These are phyloP conservation scores for Nebria ingens DNA, from an alignment of 1,140 invertebrate species.

Conservation along the genomic window DNA sequence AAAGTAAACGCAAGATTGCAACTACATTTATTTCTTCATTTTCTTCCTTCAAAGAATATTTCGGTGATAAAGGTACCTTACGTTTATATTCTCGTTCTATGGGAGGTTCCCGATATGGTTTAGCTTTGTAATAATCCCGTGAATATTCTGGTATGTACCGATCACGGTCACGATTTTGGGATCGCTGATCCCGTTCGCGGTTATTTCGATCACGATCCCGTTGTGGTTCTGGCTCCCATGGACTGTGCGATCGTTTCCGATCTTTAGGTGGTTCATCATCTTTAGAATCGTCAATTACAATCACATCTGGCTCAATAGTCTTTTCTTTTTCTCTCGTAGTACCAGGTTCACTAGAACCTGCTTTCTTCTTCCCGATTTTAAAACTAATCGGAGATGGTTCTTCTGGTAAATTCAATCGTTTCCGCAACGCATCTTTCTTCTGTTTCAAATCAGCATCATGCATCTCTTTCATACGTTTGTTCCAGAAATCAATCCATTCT, in stretches of 20 bases:
- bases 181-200: slow-evolving; percentile 3
- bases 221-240: slow-evolving; percentile 25
- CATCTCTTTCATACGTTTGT: slow-evolving; percentile 63
- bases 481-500: slow-evolving; percentile 79
- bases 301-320: slow-evolving; percentile 20
- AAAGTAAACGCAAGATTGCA: slow-evolving; percentile 57
- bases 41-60: slow-evolving; percentile 20
- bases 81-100: slow-evolving; percentile 24
- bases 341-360: slow-evolving; percentile 14
- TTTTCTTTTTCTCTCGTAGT: not conserved
- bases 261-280: slow-evolving; percentile 23
- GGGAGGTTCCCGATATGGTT: not conserved
- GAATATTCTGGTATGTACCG: not conserved
- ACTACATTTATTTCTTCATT: slow-evolving; percentile 47
- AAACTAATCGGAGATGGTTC: slow-evolving; percentile 30
- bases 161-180: not conserved
- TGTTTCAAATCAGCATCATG: slow-evolving; percentile 53
- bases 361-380: slow-evolving; percentile 22
- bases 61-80: slow-evolving; percentile 19
- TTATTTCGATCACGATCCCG: slow-evolving; percentile 10
- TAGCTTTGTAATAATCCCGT: slow-evolving; percentile 2
- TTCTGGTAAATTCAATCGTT: slow-evolving; percentile 29
- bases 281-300: slow-evolving; percentile 26
- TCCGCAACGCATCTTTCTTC: slow-evolving; percentile 43
- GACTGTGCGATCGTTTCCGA: slow-evolving; percentile 24